Evolutionary conservation across 1,140 invertebrate genomes (phyloP), one percentile per base, ranked within the genome.

Genomic region (Gerris buenoi): DNA sequence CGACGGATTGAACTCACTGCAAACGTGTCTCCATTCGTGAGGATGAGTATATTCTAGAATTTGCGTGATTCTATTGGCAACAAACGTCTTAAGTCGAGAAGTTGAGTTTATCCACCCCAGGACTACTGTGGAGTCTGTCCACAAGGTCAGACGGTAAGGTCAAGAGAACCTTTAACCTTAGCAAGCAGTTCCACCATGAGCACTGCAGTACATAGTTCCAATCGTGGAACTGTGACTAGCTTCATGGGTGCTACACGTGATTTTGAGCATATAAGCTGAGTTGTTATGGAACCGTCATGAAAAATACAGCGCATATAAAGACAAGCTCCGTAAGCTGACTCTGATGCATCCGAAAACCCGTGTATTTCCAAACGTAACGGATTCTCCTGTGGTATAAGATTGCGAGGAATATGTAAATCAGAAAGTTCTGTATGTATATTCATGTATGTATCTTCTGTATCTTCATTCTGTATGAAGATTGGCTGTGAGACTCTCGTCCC

Each of bases 401-500:
- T 46, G 5, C 18, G 5, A 46, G 33, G 33, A 46, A 18, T 46
- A 46, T 46, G 18, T 46, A 46, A 10, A 2, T 18, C n/a, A 13
- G 2, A 15, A 25, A n/a, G 10, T 10, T 23, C n/a, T 26, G 25
- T 62, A 18, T 25, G 14, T 3, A 27, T 2, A 10, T 13, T 27
- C n/a, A 64, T 10, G 25, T 25, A n/a, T 23, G 60, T 15, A 23
- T 18, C 15, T 14, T 25, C 13, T 25, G n/a, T 2, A 28, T 25
- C 18, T 13, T 14, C n/a, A 18, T 64, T 28, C 23, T 13, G 13
- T 13, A n/a, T 23, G 15, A n/a, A 18, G 63, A 26, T 27, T 26
- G 13, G 10, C 13, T 2, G 26, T 73, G 72, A 76, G 33, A 1
- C 59, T 56, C 10, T 71, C 72, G 59, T 77, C 75, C 76, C 74